Percentiles rank a stretch among this genome's conserved stretches.
Conservation (phyloP, 1,140 invertebrate genomes). For the Wiebesia pumilae region DNA sequence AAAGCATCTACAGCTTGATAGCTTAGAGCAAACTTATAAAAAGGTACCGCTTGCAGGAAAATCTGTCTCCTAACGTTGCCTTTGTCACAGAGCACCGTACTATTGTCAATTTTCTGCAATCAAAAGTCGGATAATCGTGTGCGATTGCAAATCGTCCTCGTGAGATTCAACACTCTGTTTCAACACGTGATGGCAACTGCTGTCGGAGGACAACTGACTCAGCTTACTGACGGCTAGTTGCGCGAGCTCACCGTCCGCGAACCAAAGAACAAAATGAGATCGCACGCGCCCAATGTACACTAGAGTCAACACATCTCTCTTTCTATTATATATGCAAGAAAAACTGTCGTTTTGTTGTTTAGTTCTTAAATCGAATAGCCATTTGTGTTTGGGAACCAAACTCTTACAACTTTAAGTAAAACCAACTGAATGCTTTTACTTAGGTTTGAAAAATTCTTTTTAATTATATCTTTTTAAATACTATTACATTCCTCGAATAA, state of each 20-base stretch:
- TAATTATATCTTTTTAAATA: too few relatives aligned
- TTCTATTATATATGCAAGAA: background rate
- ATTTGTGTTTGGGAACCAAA: too few relatives aligned
- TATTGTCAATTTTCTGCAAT: background rate
- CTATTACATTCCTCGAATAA: too few relatives aligned
- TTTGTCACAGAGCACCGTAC: background rate
- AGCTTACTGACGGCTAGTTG: background rate
- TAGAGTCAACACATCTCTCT: background rate
- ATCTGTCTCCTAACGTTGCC: background rate
- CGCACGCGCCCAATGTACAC: background rate
- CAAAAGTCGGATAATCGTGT: too few relatives aligned
- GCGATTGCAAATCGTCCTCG: background rate
- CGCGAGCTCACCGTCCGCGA: background rate
- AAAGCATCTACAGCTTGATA: background rate
- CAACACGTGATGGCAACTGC: background rate
- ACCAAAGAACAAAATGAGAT: background rate
- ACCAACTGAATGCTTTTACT: too few relatives aligned
- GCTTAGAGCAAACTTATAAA: background rate
- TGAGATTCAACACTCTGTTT: background rate
- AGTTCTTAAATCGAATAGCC: background rate
- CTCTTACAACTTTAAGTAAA: too few relatives aligned
- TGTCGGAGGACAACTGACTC: conserved; percentile 4
- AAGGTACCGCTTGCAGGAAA: background rate
- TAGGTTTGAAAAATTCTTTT: too few relatives aligned
- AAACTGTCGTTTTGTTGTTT: background rate